These are phyloP conservation scores for Palythoa caribaeorum DNA, from an alignment of 92 coral and sea anemone species.

Conservation along the genomic window DNA sequence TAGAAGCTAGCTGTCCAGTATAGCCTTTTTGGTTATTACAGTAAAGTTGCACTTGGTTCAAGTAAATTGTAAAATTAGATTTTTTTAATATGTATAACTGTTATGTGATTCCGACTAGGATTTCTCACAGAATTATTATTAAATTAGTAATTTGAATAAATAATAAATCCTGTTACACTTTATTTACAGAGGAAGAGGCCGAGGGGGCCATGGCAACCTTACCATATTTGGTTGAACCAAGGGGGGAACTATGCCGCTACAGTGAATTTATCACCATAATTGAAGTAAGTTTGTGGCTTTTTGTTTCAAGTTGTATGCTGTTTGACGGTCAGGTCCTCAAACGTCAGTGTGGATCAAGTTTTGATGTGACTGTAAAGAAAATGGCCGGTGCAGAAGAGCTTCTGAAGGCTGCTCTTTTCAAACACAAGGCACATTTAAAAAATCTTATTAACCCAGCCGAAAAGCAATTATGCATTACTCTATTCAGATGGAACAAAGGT, in stretches of 20 bases:
- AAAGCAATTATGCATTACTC: slow-evolving; percentile 36
- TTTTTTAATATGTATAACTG: too few species aligned
- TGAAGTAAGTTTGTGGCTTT: background rate
- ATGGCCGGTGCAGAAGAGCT: background rate
- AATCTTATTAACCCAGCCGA: slow-evolving; percentile 33
- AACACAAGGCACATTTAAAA: background rate
- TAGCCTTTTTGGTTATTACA: too few species aligned
- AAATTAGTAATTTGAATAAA: background rate
- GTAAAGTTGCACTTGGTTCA: too few species aligned
- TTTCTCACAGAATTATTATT: background rate
- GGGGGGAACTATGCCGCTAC: background rate
- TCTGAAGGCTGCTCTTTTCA: slow-evolving; percentile 6
- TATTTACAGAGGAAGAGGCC: slow-evolving; percentile 18
- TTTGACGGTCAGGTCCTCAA: slow-evolving; percentile 11
- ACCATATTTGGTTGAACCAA: slow-evolving; percentile 21
- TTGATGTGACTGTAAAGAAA: background rate
- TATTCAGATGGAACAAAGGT: slow-evolving; percentile 55
- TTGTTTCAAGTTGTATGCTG: background rate
- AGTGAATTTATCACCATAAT: background rate
- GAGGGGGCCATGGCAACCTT: slow-evolving; percentile 10
- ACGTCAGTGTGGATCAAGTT: background rate
- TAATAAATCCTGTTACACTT: slow-evolving; percentile 7
- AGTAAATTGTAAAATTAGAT: too few species aligned
- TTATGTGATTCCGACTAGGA: too few species aligned
- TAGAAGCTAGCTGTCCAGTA: too few species aligned